Evolutionary conservation across 2,888 invertebrate genomes (phyloP), one percentile per base, ranked within the genome.

Genomic region (Eucera pruinosa): DNA sequence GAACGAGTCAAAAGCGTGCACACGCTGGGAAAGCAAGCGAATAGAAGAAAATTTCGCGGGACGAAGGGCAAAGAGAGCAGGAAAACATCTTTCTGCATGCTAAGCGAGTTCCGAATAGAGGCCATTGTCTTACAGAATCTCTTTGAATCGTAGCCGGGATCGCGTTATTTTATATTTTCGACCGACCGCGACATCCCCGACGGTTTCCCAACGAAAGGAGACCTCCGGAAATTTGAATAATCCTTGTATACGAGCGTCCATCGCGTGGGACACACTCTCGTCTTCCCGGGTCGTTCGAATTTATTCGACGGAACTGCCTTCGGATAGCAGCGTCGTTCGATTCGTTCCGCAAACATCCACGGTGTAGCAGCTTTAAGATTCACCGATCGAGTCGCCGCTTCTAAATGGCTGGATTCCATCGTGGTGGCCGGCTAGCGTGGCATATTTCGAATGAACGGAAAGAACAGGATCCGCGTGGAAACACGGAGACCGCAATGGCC

Each of bases 201-300:
- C 64, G 36, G 52, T 55, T 64, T 45, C 15, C 57, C 57, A 25
- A n/a, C n/a, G 33, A 58, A n/a, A 62, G 72, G 43, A 36, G 67
- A 62, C 66, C 66, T 62, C 65, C 33, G 69, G 67, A 80, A 82
- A 83, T 83, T 83, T 83, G 78, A 83, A 83, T 83, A 83, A 83
- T 83, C 83, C 80, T 67, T 72, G 70, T 78, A 73, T 78, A 83
- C 70, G 78, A 66, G 62, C 65, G 41, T 64, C n/a, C n/a, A n/a
- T n/a, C 62, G 60, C 39, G 69, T 57, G 18, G 71, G 62, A 77
- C 67, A 67, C 69, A 57, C 67, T 47, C 61, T 60, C 48, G 60
- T 71, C 58, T 57, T 52, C 64, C 61, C 45, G n/a, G 80, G 81
- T 72, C 70, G 80, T 82, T 78, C 77, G 72, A 83, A 83, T 80